A percentile compares a stretch with the other conserved stretches of the same genome.
Evolutionary conservation across 2,888 invertebrate species (phyloP).

Genomic region (Melanargia galathea): DNA sequence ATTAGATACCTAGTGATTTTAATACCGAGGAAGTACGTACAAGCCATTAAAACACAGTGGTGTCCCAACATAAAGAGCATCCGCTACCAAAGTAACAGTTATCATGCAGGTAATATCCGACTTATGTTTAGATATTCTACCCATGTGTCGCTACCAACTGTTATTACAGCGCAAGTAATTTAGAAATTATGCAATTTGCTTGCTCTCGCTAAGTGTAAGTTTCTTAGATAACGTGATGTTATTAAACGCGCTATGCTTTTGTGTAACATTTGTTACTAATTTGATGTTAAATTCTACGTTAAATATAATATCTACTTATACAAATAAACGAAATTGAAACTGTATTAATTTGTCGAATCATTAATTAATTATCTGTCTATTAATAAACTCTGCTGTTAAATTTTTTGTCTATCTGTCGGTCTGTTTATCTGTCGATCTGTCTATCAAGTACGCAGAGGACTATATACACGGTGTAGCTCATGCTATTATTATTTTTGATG

Average conservation of each 20-base stretch:
- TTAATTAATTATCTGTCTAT: too few species aligned
- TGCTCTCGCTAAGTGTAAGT: conserved; percentile 29
- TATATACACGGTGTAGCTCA: too few species aligned
- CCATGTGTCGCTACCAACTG: conserved; percentile 49
- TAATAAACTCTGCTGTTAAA: too few species aligned
- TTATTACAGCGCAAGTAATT: conserved; percentile 51
- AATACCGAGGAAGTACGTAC: conserved; percentile 6
- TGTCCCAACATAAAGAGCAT: conserved; percentile 36
- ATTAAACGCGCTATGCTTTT: conserved; percentile 1
- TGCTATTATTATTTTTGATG: too few species aligned
- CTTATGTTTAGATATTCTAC: conserved; percentile 46
- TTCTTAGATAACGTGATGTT: conserved; percentile 20
- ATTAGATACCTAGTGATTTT: neutral
- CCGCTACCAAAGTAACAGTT: conserved; percentile 39
- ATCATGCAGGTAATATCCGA: conserved; percentile 49
- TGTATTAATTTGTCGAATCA: too few species aligned
- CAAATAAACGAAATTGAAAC: too few species aligned
- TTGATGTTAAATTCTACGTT: too few species aligned
- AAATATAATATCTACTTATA: too few species aligned
- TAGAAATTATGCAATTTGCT: conserved; percentile 41
- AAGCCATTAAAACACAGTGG: conserved; percentile 30
- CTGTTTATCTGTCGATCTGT: too few species aligned
- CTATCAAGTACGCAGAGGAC: too few species aligned
- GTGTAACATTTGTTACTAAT: conserved; percentile 10
- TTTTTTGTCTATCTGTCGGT: too few species aligned